Conservation (phyloP, 2,113 vertebrate species). For the Taxidea taxus region DNA sequence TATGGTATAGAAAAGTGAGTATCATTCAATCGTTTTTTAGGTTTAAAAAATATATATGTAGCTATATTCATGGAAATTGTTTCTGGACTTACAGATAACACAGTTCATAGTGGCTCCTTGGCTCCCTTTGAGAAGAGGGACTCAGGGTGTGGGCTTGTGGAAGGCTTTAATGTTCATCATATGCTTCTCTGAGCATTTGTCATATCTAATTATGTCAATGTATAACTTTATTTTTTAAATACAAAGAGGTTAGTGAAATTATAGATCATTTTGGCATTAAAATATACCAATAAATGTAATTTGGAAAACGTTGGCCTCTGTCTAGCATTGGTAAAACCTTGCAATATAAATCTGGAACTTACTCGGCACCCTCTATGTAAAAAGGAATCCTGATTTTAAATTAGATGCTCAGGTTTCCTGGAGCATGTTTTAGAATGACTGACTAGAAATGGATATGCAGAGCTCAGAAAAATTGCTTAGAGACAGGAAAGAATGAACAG, state of each 20-base stretch:
- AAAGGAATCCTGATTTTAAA: slow-evolving; percentile 24
- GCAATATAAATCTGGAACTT: background rate
- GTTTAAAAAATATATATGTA: background rate
- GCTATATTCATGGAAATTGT: background rate
- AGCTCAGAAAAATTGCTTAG: background rate
- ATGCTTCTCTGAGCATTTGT: background rate
- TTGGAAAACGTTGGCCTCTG: background rate
- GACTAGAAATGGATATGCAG: background rate
- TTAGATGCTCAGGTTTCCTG: background rate
- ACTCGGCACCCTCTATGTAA: background rate
- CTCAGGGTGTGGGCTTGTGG: background rate
- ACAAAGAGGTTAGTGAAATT: background rate
- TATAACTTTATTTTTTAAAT: slow-evolving; percentile 17
- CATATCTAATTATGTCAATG: background rate
- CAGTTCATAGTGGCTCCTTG: background rate
- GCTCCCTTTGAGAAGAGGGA: background rate
- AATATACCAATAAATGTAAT: background rate
- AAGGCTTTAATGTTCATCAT: background rate
- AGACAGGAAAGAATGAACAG: background rate
- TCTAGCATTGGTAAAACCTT: background rate
- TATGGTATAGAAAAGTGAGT: background rate
- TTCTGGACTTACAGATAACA: background rate
- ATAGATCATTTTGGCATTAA: background rate
- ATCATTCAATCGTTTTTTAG: background rate
- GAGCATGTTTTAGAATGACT: background rate